Base-by-base conservation (phyloP, 2,113 vertebrate genomes). In the Micromys minutus region DNA sequence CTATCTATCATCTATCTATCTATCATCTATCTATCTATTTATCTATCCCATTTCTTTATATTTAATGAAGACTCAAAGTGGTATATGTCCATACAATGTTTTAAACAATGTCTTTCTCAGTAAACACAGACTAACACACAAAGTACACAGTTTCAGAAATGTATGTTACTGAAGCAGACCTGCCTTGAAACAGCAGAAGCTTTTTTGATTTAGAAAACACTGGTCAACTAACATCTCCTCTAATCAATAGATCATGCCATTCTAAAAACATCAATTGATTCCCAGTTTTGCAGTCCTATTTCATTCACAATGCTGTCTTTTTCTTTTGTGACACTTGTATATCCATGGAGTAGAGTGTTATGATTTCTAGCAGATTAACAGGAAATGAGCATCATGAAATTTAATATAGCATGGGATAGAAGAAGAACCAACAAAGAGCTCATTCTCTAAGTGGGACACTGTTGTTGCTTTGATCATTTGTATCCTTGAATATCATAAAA, bases 281-380 rank as follows among this genome's bases (percentile, higher is more conserved):
- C 10, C 3, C 4, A 2, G 42, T 7, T 75, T 74, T 72, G 36
- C 36, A 92, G 2, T 7, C 17, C 4, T 92, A 12, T 42, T 21
- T 95, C 19, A 83, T 39, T 77, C 52, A 34, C 24, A 52, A 5
- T 3, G 0, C 80, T 45, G 63, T 3, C 15, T 61, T 21, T 89
- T 7, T 39, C 12, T 59, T 77, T 95, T 71, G 16, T 88, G 65
- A 67, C 5, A 36, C 5, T 67, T 77, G 0, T 65, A 13, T 63
- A 50, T 45, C 5, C 8, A 45, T 0, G 12, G 21, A 12, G 0
- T 76, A 8, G 9, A 57, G 31, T 26, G 11, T 5, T 42, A 1
- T 45, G 7, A n/a, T 87, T 69, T 74, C 69, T 24, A 55, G 34
- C 0, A 75, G 24, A 94, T 13, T 12, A 2, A 4, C 8, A 63